Base-by-base conservation (phyloP, 2,797 vertebrate genomes). In the Manis javanica region DNA sequence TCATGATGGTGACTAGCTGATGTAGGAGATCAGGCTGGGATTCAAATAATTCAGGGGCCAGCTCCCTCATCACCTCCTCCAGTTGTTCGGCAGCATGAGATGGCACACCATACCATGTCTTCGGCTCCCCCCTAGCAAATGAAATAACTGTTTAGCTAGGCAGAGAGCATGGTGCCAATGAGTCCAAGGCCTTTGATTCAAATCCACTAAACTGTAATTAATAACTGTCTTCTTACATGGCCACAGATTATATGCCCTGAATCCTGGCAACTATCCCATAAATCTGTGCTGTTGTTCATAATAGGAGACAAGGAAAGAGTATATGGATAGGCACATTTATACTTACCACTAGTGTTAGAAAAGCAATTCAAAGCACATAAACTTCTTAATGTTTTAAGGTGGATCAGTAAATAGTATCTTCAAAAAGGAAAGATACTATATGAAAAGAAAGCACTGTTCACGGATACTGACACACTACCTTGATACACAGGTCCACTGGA, bases 81-180 rank as follows among this genome's bases (percentile, higher is more conserved):
- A 99, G 98, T 95, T 99, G 99, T 98, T 99, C 99, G 4, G 99
- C 99, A 1, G 99, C 99, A 26, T 99, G 99, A 14, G 99, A 99
- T 0, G 99, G 99, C 21, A 99, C 99, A 0, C 99, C 99, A n/a
- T 99, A 99, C 99, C 99, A 99, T 0, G 99, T 99, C 98, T 99
- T 99, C 0, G 99, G 99, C 95, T 99, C 99, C 2, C 99, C 99
- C 99, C 99, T 99, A 92, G 29, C 64, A 95, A 89, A 97, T 88
- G 66, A 95, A 96, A 88, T 26, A 96, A 96, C 42, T 68, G 81
- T 85, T 97, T 86, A 96, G 77, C 57, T 79, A 91, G 49, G 63
- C 8, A 46, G 42, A 94, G 24, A 97, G 31, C 19, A 90, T 78
- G 14, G n/a, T 15, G 51, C 18, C 89, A 90, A 66, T 29, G 37